These are phyloP conservation scores for Drosophila bocqueti DNA, from an alignment of 1,140 invertebrate species.

Conservation along the genomic window DNA sequence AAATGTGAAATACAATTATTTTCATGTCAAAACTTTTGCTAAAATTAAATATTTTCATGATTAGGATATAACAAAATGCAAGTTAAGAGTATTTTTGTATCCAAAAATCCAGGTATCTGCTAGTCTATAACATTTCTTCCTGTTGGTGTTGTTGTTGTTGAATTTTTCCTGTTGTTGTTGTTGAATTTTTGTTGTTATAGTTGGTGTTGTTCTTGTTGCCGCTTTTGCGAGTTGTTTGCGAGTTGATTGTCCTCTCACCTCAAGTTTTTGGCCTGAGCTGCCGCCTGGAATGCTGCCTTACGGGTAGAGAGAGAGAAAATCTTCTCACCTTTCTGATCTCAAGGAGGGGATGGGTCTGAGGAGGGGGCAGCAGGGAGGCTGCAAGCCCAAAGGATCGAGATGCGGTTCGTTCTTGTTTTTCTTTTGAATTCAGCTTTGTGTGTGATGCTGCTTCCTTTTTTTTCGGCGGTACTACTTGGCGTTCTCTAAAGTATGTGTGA, in stretches of 20 bases:
- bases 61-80: background rate
- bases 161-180: background rate
- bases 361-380: slow-evolving; percentile 22
- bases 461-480: slow-evolving; percentile 47
- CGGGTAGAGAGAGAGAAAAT: slow-evolving; percentile 76
- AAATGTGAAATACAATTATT: background rate
- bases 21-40: background rate
- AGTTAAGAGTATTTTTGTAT: background rate
- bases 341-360: background rate
- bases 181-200: slow-evolving; percentile 25
- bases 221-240: slow-evolving; percentile 46
- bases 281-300: slow-evolving; percentile 72
- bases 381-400: slow-evolving; percentile 44
- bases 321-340: slow-evolving; percentile 64
- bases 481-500: slow-evolving; percentile 31
- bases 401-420: slow-evolving; percentile 67
- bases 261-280: slow-evolving; percentile 66
- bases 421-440: slow-evolving; percentile 71
- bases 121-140: background rate
- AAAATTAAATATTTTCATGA: background rate
- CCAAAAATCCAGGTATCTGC: background rate
- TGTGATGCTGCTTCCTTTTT: slow-evolving; percentile 30
- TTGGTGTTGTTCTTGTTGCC: slow-evolving; percentile 31
- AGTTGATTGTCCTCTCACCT: slow-evolving; percentile 82
- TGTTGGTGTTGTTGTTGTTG: slow-evolving; percentile 1